These are phyloP conservation scores for Fulica atra DNA, from an alignment of 2,113 vertebrate genomes.

Conservation along the genomic window DNA sequence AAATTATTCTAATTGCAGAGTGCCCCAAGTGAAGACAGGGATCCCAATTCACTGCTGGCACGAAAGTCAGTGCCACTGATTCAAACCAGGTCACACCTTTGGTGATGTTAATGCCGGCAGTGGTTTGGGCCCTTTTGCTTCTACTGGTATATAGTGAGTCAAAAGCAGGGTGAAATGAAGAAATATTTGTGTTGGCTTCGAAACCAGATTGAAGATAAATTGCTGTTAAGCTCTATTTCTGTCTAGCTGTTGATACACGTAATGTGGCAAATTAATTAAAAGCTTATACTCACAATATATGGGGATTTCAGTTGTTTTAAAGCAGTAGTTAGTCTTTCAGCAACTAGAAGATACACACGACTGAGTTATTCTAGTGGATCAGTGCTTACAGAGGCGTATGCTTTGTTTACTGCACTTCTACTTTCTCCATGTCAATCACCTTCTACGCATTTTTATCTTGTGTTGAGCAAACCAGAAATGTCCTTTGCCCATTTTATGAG, in stretches of 20 bases:
- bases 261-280: constrained; percentile 64
- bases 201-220: constrained; percentile 44
- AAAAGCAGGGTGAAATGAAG: constrained; percentile 52
- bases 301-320: constrained; percentile 57
- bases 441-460: background rate
- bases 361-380: constrained; percentile 1
- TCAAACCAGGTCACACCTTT: background rate
- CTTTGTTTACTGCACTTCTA: background rate
- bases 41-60: background rate
- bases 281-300: constrained; percentile 60
- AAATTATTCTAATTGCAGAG: background rate
- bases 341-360: constrained; percentile 1
- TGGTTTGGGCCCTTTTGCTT: constrained; percentile 11
- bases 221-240: constrained; percentile 45
- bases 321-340: constrained; percentile 58
- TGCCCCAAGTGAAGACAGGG: background rate
- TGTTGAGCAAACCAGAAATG: background rate
- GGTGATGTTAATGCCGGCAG: background rate
- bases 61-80: background rate
- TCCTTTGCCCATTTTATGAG: background rate
- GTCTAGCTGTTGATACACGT: constrained; percentile 52
- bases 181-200: constrained; percentile 62
- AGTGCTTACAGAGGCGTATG: background rate
- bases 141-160: background rate
- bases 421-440: constrained; percentile 1